Percentiles rank a stretch among this genome's conserved stretches.
Evolutionary conservation across 2,888 invertebrate species (phyloP).

Genomic region (Endomychus coccineus): DNA sequence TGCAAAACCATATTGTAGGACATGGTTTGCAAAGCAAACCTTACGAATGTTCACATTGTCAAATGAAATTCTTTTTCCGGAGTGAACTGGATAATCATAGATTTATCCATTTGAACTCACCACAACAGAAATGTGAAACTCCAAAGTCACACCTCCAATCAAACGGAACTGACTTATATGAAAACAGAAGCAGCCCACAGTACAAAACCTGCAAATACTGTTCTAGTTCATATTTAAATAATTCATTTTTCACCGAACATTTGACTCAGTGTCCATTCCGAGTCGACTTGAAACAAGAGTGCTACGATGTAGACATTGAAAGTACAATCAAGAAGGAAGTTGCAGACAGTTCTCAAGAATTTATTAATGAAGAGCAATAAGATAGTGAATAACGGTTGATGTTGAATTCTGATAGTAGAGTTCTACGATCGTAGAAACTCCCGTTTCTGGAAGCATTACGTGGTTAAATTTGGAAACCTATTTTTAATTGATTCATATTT

Average conservation of each 20-base stretch:
- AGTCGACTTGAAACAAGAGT: conserved; percentile 18
- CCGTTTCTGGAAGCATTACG: too few species aligned
- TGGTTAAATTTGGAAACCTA: too few species aligned
- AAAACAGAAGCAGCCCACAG: conserved; percentile 9
- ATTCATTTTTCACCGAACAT: conserved; percentile 22
- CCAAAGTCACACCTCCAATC: not conserved
- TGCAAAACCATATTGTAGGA: conserved; percentile 72
- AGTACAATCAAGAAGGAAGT: conserved; percentile 21
- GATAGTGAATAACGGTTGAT: too few species aligned
- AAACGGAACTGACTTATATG: not conserved
- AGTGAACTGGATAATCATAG: conserved; percentile 86
- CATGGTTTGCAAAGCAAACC: conserved; percentile 76
- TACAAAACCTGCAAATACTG: conserved; percentile 23
- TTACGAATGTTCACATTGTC: conserved; percentile 79
- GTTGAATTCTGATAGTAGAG: too few species aligned
- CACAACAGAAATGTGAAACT: conserved; percentile 1
- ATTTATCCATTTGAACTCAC: conserved; percentile 25
- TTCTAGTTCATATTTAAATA: conserved; percentile 20
- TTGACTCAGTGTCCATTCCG: conserved; percentile 21
- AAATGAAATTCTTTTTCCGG: conserved; percentile 81
- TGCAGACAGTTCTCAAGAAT: too few species aligned
- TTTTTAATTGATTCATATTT: too few species aligned
- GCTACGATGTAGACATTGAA: conserved; percentile 14
- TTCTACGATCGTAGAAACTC: too few species aligned
- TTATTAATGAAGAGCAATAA: too few species aligned